These are phyloP conservation scores for Galeopterus variegatus DNA, from an alignment of 2,113 vertebrate genomes.

Conservation along the genomic window DNA sequence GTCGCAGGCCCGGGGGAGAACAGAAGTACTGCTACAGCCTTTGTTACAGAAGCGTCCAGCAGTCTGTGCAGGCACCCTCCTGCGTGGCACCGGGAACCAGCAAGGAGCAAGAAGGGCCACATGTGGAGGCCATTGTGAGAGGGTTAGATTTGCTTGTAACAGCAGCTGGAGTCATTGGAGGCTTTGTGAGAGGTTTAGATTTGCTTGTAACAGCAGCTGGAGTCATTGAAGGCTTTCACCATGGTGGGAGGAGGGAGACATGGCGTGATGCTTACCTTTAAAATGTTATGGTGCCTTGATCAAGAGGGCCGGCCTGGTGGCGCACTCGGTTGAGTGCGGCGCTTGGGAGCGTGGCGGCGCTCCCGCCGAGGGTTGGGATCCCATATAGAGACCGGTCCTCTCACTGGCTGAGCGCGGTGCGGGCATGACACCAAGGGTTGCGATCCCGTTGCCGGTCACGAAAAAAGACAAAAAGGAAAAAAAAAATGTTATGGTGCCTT, in stretches of 20 bases:
- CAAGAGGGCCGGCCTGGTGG: no score
- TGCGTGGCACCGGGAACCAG: background rate
- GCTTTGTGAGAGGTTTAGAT: background rate
- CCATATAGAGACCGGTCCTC: no score
- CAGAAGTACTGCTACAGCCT: background rate
- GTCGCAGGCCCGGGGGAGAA: background rate
- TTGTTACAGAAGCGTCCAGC: background rate
- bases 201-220: constrained; percentile 1
- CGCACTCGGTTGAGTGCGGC: no score
- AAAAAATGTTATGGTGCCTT: background rate
- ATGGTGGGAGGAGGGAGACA: background rate
- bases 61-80: background rate
- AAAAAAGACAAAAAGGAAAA: no score
- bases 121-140: background rate
- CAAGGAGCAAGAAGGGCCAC: background rate
- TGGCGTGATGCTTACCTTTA: background rate
- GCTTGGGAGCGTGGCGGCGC: no score
- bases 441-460: no score
- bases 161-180: background rate
- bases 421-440: no score
- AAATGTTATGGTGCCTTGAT: constrained; percentile 17
- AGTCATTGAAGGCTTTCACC: background rate
- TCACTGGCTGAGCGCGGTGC: no score
- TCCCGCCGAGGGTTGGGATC: no score
- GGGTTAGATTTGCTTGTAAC: background rate